Percentiles rank a stretch among this genome's conserved stretches.
Conservation (phyloP, 2,888 invertebrate species). For the Trichopoda pennipes region DNA sequence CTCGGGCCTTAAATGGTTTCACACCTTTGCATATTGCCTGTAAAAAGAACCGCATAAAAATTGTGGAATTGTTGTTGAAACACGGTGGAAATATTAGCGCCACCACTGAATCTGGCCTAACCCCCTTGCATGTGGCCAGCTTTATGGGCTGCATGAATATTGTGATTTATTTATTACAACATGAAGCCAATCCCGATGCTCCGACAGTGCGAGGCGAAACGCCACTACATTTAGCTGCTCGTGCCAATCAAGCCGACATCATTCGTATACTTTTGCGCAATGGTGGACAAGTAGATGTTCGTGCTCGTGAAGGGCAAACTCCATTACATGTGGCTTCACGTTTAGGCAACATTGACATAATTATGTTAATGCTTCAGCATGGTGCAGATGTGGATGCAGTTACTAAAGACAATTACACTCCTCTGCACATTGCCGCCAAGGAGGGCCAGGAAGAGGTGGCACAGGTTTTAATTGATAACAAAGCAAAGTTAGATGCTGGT, state of each 20-base stretch:
- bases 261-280: constrained; percentile 96
- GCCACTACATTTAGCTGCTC: constrained; percentile 96
- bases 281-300: constrained; percentile 90
- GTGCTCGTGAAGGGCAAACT: constrained; percentile 94
- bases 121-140: constrained; percentile 97
- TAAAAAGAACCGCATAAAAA: constrained; percentile 98
- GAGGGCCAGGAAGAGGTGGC: constrained; percentile 97
- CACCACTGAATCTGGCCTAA: constrained; percentile 91
- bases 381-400: constrained; percentile 93
- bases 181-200: constrained; percentile 96
- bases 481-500: constrained; percentile 93
- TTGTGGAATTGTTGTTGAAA: constrained; percentile 95
- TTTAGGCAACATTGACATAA: constrained; percentile 97
- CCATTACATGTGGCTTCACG: constrained; percentile 96
- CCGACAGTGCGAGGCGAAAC: constrained; percentile 98
- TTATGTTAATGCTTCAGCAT: constrained; percentile 95
- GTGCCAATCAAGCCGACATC: constrained; percentile 98
- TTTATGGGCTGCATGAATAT: constrained; percentile 99
- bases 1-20: constrained; percentile 97
- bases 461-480: constrained; percentile 93
- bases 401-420: constrained; percentile 97
- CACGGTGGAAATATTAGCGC: constrained; percentile 92
- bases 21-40: constrained; percentile 99
- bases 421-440: constrained; percentile 98
- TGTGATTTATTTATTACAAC: constrained; percentile 95